These are phyloP conservation scores for Ceratosolen fusciceps DNA, from an alignment of 1,140 invertebrate genomes.

Conservation along the genomic window DNA sequence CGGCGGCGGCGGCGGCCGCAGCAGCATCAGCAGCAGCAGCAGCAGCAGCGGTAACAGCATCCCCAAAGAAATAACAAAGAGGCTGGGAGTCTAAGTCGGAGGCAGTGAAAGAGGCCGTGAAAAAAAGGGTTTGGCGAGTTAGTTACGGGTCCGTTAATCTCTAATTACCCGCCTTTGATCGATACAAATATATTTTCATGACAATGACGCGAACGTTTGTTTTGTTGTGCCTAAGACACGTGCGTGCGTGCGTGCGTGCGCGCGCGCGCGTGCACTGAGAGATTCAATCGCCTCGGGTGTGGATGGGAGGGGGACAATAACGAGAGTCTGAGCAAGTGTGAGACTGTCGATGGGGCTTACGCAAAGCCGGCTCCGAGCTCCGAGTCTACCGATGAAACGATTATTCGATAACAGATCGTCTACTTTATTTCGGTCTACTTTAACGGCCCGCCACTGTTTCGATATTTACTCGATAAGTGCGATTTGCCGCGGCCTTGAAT, in stretches of 20 bases:
- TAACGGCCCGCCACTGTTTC: too few relatives aligned
- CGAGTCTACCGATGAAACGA: too few relatives aligned
- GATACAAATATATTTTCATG: conserved; percentile 20
- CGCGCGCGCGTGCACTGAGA: too few relatives aligned
- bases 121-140: neutral
- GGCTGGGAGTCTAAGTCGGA: neutral
- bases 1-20: neutral
- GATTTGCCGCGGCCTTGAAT: too few relatives aligned
- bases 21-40: neutral
- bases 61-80: conserved; percentile 12
- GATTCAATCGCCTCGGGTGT: too few relatives aligned
- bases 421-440: too few relatives aligned
- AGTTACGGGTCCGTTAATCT: conserved; percentile 49
- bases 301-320: neutral
- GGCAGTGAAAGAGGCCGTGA: neutral
- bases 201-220: too few relatives aligned
- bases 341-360: neutral
- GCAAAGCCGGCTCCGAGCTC: neutral
- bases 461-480: too few relatives aligned
- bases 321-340: neutral
- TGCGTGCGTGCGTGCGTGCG: too few relatives aligned
- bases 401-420: too few relatives aligned
- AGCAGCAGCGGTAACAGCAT: neutral
- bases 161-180: conserved; percentile 53
- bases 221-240: too few relatives aligned